Percentiles rank a stretch among this genome's conserved stretches.
These are phyloP conservation scores for Scartelaos histophorus DNA, from an alignment of 2,113 vertebrate species.

Conservation along the genomic window DNA sequence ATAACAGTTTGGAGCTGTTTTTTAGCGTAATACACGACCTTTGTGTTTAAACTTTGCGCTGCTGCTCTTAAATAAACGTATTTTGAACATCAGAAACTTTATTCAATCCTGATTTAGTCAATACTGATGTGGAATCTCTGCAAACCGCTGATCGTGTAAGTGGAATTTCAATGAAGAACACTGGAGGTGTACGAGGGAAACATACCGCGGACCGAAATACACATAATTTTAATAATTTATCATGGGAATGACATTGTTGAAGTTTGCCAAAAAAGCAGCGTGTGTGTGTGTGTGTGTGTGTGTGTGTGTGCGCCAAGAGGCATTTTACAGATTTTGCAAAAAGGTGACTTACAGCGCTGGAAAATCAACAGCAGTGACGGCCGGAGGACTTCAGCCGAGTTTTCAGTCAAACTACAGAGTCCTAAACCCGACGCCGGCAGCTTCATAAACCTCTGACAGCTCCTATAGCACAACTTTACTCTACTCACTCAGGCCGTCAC, in stretches of 20 bases:
- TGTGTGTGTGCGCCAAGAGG: not conserved
- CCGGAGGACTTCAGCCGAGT: conserved; percentile 7
- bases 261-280: not conserved
- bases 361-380: not conserved
- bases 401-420: conserved; percentile 6
- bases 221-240: not conserved
- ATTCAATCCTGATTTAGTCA: not conserved
- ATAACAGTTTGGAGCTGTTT: too few relatives aligned
- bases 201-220: not conserved
- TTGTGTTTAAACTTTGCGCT: not conserved
- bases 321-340: conserved; percentile 2
- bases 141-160: conserved; percentile 1
- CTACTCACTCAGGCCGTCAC: not conserved
- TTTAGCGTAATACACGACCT: too few relatives aligned
- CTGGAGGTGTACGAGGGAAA: not conserved
- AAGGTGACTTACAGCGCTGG: not conserved
- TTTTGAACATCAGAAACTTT: not conserved
- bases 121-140: not conserved
- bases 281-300: too few relatives aligned
- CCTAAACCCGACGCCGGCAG: conserved; percentile 15
- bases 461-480: conserved; percentile 16
- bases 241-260: conserved; percentile 7
- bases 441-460: conserved; percentile 1
- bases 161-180: conserved; percentile 1
- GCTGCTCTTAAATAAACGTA: not conserved